Evolutionary conservation across 2,888 invertebrate species (phyloP), one percentile per base, ranked within the genome.

Genomic region (Mamestra brassicae): DNA sequence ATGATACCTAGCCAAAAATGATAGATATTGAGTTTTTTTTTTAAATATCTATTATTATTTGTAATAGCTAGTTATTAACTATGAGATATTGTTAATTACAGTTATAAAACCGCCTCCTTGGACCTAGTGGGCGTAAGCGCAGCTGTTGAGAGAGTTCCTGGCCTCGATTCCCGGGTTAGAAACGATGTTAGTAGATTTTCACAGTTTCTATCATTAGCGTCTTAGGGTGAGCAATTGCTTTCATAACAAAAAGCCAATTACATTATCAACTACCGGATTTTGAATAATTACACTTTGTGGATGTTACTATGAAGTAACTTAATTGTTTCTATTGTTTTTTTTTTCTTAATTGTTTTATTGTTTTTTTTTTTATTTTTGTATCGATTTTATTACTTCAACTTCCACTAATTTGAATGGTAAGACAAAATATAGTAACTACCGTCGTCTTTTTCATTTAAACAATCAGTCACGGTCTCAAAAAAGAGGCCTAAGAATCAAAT

Each of bases 71-170:
- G 50, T n/a, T 54, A 66, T 78, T 62, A 52, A n/a, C 57, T 45
- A 36, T 61, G 54, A 64, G 38, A n/a, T 61, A 75, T 80, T 65
- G 64, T 55, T 57, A 55, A 11, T 34, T 57, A 81, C 78, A 63
- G 81, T 81, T 78, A 76, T 11, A 36, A 13, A 42, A 42, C n/a
- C 62, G 47, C 66, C 67, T 58, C 38, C 34, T 76, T 66, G 45
- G n/a, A 47, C 3, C 2, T 47, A 6, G 76, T 76, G 45, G 76
- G 76, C 57, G 81, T 58, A 7, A 26, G 38, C 42, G 10, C 54
- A 77, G 76, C 58, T 80, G 47, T 64, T 26, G 5, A 55, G 34
- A 54, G 38, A 42, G 34, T 52, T 63, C 11, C 47, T 60, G 58
- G 36, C 64, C 62, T 54, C 58, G 10, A 42, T 80, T 50, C 2